Conservation (phyloP, 2,113 vertebrate genomes). For the Arenaria interpres region DNA sequence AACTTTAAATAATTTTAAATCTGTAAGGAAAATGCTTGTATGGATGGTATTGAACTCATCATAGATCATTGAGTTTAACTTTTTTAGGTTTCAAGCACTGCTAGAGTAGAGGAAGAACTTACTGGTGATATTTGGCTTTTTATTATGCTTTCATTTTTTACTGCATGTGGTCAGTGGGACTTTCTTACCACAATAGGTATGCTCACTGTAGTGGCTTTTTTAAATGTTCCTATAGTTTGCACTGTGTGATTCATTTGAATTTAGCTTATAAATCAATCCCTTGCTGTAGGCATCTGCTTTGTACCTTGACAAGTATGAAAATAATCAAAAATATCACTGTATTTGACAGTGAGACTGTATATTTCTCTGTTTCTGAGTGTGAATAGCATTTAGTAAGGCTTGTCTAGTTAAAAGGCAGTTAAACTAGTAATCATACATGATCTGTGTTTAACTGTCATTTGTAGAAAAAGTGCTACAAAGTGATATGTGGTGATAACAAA, state of each 20-base stretch:
- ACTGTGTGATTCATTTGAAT: background rate
- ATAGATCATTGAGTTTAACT: background rate
- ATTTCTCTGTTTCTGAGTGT: slow-evolving; percentile 56
- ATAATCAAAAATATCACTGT: background rate
- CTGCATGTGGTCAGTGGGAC: background rate
- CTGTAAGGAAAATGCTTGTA: background rate
- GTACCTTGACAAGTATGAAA: slow-evolving; percentile 3
- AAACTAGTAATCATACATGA: slow-evolving; percentile 60
- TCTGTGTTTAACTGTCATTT: slow-evolving; percentile 47
- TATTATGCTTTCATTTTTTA: background rate
- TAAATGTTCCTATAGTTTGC: background rate
- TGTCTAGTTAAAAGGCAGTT: slow-evolving; percentile 63
- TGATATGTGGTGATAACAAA: slow-evolving; percentile 74
- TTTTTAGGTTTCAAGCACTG: background rate
- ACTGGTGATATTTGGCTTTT: background rate
- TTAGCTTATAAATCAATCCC: background rate
- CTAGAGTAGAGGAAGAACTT: background rate
- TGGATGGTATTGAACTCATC: background rate
- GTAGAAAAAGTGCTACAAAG: slow-evolving; percentile 50
- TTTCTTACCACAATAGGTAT: background rate
- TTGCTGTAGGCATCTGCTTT: background rate
- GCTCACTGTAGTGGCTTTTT: background rate
- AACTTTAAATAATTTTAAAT: background rate
- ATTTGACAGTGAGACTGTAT: background rate
- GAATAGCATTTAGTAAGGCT: slow-evolving; percentile 48